These are phyloP conservation scores for Battus philenor DNA, from an alignment of 1,140 invertebrate species.

Conservation along the genomic window DNA sequence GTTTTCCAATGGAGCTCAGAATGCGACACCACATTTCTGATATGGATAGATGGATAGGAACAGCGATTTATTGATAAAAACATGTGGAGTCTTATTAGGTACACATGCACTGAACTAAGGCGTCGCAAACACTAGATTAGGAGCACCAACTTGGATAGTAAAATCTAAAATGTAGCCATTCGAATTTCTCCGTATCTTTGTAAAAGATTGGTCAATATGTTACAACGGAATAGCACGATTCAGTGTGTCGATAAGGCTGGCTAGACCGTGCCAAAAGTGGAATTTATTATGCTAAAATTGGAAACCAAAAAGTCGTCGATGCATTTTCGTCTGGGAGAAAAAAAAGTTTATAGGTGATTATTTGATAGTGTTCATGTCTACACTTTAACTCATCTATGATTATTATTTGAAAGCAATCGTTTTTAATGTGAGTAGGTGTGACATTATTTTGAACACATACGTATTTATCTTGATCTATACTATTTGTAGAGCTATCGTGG, in stretches of 20 bases:
- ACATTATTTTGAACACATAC: too few relatives aligned
- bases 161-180: slow-evolving; percentile 8
- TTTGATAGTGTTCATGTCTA: background rate
- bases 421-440: background rate
- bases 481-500: too few relatives aligned
- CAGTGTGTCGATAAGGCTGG: slow-evolving; percentile 19
- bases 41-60: background rate
- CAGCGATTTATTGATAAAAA: background rate
- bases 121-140: slow-evolving; percentile 4
- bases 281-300: slow-evolving; percentile 27
- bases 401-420: background rate
- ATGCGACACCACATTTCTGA: background rate
- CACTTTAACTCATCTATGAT: background rate
- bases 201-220: slow-evolving; percentile 25
- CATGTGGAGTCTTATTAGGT: too few relatives aligned
- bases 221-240: slow-evolving; percentile 18
- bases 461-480: too few relatives aligned
- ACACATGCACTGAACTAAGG: too few relatives aligned
- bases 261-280: slow-evolving; percentile 25
- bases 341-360: slow-evolving; percentile 5
- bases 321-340: slow-evolving; percentile 9
- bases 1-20: background rate
- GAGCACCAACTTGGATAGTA: slow-evolving; percentile 3
- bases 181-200: slow-evolving; percentile 26
- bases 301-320: slow-evolving; percentile 13